phyloP scores from a whole-genome alignment of 2,113 vertebrate genomes.

The Oncorhynchus masou region DNA sequence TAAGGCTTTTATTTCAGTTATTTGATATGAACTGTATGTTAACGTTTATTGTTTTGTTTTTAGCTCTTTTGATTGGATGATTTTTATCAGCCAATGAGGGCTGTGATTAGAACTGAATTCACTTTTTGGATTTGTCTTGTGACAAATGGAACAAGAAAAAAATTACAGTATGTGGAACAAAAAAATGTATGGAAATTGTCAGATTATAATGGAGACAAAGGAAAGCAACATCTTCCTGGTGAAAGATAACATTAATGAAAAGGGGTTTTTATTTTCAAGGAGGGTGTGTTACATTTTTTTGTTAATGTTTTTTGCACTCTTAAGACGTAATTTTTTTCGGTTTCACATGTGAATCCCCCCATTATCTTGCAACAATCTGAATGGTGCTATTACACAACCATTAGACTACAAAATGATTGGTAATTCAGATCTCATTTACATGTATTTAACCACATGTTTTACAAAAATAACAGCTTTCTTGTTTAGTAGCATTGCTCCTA shows the following conservation, averaged over 20 bases:
- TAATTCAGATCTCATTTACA: too few relatives aligned
- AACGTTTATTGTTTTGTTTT: slow-evolving; percentile 43
- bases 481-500: background rate
- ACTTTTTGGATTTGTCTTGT: slow-evolving; percentile 1
- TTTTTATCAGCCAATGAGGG: slow-evolving; percentile 50
- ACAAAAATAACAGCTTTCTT: too few relatives aligned
- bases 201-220: background rate
- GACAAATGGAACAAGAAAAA: slow-evolving; percentile 12
- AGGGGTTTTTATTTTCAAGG: slow-evolving; percentile 31
- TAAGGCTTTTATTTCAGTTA: slow-evolving; percentile 37
- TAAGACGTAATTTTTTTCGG: slow-evolving; percentile 38
- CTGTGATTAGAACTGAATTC: slow-evolving; percentile 26
- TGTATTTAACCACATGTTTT: too few relatives aligned
- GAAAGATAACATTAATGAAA: slow-evolving; percentile 43
- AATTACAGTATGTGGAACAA: background rate
- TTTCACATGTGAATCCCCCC: slow-evolving; percentile 44
- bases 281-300: slow-evolving; percentile 31
- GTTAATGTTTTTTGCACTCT: slow-evolving; percentile 55
- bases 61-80: slow-evolving; percentile 44
- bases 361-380: background rate
- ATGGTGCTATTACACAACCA: slow-evolving; percentile 21
- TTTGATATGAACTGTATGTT: slow-evolving; percentile 43
- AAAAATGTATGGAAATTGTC: slow-evolving; percentile 21
- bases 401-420: too few relatives aligned
- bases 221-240: slow-evolving; percentile 49